Conservation (phyloP, 2,113 vertebrate genomes). For the Chamaetylas fuelleborni region DNA sequence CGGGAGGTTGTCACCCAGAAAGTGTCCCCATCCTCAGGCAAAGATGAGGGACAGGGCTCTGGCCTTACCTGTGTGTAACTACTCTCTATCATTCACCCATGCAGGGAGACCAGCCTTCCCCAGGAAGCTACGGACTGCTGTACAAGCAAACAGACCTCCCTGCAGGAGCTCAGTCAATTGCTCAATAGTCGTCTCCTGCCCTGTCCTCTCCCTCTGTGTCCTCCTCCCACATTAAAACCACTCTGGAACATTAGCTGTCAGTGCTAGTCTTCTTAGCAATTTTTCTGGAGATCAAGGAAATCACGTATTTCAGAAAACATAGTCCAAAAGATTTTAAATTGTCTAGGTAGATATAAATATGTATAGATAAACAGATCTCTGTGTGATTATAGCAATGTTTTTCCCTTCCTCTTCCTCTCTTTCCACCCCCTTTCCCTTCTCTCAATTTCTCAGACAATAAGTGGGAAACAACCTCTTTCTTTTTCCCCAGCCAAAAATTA, state of each 20-base stretch:
- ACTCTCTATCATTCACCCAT: neutral
- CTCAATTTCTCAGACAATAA: constrained; percentile 51
- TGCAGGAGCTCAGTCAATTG: neutral
- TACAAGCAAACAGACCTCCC: neutral
- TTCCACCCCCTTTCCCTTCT: neutral
- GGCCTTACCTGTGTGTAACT: fast-evolving
- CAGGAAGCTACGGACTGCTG: neutral
- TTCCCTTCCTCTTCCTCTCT: constrained; percentile 37
- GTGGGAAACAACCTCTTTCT: constrained; percentile 1
- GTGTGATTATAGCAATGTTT: neutral
- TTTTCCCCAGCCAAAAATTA: constrained; percentile 16
- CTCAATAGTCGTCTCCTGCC: neutral
- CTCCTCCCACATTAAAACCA: neutral
- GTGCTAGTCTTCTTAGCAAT: neutral
- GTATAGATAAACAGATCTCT: neutral
- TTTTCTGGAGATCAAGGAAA: neutral
- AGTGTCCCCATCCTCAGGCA: fast-evolving
- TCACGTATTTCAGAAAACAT: neutral
- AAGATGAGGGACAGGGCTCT: neutral
- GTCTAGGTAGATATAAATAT: neutral
- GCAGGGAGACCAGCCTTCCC: fast-evolving
- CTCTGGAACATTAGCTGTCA: neutral
- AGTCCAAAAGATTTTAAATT: neutral
- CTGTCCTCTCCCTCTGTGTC: neutral
- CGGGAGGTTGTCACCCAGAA: neutral